A percentile compares a stretch with the other conserved stretches of the same genome.
These are phyloP conservation scores for Papilio polytes DNA, from an alignment of 1,140 invertebrate genomes.

Conservation along the genomic window DNA sequence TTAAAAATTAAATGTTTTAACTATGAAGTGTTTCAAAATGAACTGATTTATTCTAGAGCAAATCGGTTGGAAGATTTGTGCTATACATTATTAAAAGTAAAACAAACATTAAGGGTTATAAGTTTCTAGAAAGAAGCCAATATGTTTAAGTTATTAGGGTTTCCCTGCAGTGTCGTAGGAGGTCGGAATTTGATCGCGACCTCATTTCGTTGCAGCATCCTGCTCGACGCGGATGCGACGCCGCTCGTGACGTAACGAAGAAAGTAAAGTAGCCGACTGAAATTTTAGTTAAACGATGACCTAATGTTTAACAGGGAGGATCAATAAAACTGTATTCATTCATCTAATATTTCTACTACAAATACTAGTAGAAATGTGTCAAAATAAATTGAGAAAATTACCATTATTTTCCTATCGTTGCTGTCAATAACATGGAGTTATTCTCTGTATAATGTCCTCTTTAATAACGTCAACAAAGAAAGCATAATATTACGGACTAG, in stretches of 20 bases:
- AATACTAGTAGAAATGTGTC: no score
- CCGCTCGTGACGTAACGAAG: constrained; percentile 22
- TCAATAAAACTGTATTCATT: no score
- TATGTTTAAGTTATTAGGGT: not conserved
- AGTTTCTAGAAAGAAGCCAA: not conserved
- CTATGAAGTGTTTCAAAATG: no score
- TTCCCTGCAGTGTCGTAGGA: not conserved
- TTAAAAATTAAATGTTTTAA: no score
- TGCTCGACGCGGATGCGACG: constrained; percentile 8
- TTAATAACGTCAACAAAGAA: not conserved
- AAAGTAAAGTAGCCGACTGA: not conserved
- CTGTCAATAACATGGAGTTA: no score
- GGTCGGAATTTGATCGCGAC: constrained; percentile 16
- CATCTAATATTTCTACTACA: no score
- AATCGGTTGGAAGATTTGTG: not conserved
- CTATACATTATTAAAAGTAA: not conserved
- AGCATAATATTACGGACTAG: not conserved
- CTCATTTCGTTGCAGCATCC: constrained; percentile 26
- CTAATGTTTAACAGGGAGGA: not conserved
- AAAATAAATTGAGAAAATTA: no score
- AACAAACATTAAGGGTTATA: not conserved
- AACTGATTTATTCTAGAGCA: no score
- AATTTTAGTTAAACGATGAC: not conserved
- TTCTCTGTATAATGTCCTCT: no score
- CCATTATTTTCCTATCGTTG: no score